A percentile compares a stretch with the other conserved stretches of the same genome.
Conservation (phyloP, 1,140 invertebrate genomes). For the Drosophila carrolli region DNA sequence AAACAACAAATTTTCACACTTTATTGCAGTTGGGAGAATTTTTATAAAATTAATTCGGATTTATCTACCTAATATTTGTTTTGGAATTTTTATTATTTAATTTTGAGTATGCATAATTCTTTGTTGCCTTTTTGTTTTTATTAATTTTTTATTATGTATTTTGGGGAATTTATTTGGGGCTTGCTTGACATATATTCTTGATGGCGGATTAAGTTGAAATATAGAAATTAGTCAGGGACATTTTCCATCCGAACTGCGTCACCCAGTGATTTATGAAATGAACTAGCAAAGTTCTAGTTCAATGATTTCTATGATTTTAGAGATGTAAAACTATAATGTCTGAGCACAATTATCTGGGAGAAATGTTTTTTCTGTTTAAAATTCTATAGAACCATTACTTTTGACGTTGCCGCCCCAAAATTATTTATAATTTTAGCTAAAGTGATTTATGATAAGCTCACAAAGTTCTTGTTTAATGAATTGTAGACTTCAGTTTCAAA, state of each 20-base stretch:
- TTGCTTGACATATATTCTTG: constrained; percentile 60
- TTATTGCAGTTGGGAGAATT: constrained; percentile 52
- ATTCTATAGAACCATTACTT: not conserved
- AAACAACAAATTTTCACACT: constrained; percentile 64
- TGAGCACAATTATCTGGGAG: constrained; percentile 5
- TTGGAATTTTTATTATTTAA: constrained; percentile 53
- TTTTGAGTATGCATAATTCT: constrained; percentile 18
- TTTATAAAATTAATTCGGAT: constrained; percentile 40
- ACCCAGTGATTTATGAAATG: constrained; percentile 38
- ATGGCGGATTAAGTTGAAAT: constrained; percentile 54
- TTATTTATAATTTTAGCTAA: not conserved
- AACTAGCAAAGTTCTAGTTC: constrained; percentile 32
- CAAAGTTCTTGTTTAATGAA: not conserved
- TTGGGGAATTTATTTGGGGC: constrained; percentile 52
- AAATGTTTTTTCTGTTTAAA: not conserved
- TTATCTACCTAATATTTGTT: constrained; percentile 40
- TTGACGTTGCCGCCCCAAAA: not conserved
- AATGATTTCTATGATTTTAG: constrained; percentile 15
- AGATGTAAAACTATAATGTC: not conserved
- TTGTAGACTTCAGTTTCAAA: not conserved
- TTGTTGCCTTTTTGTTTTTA: constrained; percentile 1
- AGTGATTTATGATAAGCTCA: not conserved
- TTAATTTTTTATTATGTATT: constrained; percentile 36
- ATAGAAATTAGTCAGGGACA: constrained; percentile 46
- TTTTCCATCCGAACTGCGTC: constrained; percentile 39